Base-by-base conservation (phyloP, 2,888 invertebrate genomes). In the Tillus elongatus region DNA sequence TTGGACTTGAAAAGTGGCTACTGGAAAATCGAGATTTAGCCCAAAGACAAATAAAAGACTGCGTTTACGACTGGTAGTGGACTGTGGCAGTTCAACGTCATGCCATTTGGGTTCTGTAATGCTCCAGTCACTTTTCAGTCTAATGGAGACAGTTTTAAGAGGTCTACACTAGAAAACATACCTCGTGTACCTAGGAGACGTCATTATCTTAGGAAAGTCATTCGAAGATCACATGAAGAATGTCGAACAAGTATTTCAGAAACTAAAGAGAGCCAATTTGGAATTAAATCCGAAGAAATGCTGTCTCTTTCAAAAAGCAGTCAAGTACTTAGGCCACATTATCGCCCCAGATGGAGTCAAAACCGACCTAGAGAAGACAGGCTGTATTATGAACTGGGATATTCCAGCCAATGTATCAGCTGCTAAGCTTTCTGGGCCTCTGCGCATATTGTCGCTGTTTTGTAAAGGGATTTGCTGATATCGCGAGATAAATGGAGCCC, bases 1-100 rank as follows among this genome's bases (percentile, higher is more conserved):
- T n/a, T n/a, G n/a, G n/a, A n/a, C n/a, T n/a, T n/a, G n/a, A n/a
- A n/a, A n/a, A n/a, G n/a, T n/a, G n/a, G n/a, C n/a, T n/a, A n/a
- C n/a, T 19, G 24, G 24, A 19, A 19, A 6, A 19, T 8, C 24
- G 24, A 19, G n/a, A 19, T 19, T 19, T 19, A n/a, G n/a, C n/a
- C n/a, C n/a, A n/a, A n/a, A n/a, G n/a, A 19, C 24, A 19, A 8
- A n/a, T 19, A 19, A n/a, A 19, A 19, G n/a, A 19, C 24, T 19
- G 24, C 24, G n/a, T 19, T 19, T 19, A 8, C 24, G 6, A 19
- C 24, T 19, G 24, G 24, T n/a, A 19, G n/a, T n/a, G 24, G 24
- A 8, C n/a, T 19, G 24, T 19, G n/a, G 6, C 6, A 6, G 6
- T 19, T 19, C 24, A 19, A 19, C 6, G 24, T 19, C n/a, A 19